A percentile compares a stretch with the other conserved stretches of the same genome.
These are phyloP conservation scores for Diabrotica balteata DNA, from an alignment of 2,888 invertebrate species.

Conservation along the genomic window DNA sequence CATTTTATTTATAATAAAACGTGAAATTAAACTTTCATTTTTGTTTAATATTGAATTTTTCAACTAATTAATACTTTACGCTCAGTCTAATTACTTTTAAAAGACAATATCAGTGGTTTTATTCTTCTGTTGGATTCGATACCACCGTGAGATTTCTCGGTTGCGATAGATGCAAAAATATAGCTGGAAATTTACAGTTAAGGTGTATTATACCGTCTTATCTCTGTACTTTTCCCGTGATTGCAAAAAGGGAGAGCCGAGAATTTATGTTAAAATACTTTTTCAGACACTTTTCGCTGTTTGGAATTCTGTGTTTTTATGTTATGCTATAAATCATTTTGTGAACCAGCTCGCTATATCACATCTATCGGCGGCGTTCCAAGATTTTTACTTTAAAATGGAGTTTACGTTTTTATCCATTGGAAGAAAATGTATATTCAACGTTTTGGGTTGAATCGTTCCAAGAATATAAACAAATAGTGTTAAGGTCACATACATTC, in stretches of 20 bases:
- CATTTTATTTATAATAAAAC: no score
- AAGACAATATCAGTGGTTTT: no score
- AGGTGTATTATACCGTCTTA: conserved; percentile 26
- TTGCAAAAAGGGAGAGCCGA: conserved; percentile 30
- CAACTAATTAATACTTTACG: no score
- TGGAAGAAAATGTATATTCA: conserved; percentile 5
- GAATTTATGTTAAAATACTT: conserved; percentile 30
- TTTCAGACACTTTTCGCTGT: conserved; percentile 28
- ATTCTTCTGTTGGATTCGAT: no score
- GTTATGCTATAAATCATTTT: conserved; percentile 26
- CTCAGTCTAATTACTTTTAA: no score
- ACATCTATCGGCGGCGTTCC: conserved; percentile 20
- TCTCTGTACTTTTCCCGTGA: conserved; percentile 29
- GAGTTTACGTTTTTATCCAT: conserved; percentile 15
- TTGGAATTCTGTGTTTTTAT: conserved; percentile 30
- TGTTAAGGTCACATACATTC: no score
- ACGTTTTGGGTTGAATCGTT: not conserved
- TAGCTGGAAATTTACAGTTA: conserved; percentile 23
- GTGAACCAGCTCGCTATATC: conserved; percentile 21
- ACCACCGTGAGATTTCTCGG: conserved; percentile 9
- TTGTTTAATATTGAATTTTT: no score
- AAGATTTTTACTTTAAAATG: conserved; percentile 17
- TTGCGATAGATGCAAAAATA: conserved; percentile 25
- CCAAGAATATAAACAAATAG: no score
- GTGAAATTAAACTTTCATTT: no score